Percentiles rank a stretch among this genome's conserved stretches.
Evolutionary conservation across 2,888 invertebrate species (phyloP).

Genomic region (Meta bourneti): DNA sequence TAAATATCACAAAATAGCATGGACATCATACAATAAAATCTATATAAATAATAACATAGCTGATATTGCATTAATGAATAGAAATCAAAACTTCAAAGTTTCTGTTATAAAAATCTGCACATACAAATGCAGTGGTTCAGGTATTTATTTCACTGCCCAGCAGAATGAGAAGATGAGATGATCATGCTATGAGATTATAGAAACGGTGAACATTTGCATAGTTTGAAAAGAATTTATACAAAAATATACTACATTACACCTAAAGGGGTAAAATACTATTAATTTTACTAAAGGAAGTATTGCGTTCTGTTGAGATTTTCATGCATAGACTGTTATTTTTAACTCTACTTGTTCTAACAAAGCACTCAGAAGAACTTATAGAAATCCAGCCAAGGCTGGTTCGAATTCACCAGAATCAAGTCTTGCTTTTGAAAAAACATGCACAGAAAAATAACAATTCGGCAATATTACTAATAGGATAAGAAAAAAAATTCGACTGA

Average conservation of each 20-base stretch:
- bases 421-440: too few relatives aligned
- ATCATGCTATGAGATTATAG: not conserved
- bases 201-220: not conserved
- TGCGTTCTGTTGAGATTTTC: not conserved
- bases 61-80: not conserved
- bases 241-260: not conserved
- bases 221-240: not conserved
- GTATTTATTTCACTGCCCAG: not conserved
- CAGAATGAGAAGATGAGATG: not conserved
- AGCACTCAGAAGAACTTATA: too few relatives aligned
- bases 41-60: not conserved
- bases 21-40: not conserved
- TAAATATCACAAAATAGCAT: constrained; percentile 1
- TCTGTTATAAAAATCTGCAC: not conserved
- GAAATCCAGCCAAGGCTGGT: too few relatives aligned
- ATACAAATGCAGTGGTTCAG: not conserved
- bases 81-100: not conserved
- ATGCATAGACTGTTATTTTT: too few relatives aligned
- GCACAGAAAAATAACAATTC: too few relatives aligned
- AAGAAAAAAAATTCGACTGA: too few relatives aligned
- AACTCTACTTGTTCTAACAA: too few relatives aligned
- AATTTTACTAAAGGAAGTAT: not conserved
- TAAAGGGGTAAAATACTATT: not conserved
- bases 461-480: too few relatives aligned
- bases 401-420: too few relatives aligned